phyloP scores from a whole-genome alignment of 1,140 invertebrate species.

The Harpegnathos saltator region DNA sequence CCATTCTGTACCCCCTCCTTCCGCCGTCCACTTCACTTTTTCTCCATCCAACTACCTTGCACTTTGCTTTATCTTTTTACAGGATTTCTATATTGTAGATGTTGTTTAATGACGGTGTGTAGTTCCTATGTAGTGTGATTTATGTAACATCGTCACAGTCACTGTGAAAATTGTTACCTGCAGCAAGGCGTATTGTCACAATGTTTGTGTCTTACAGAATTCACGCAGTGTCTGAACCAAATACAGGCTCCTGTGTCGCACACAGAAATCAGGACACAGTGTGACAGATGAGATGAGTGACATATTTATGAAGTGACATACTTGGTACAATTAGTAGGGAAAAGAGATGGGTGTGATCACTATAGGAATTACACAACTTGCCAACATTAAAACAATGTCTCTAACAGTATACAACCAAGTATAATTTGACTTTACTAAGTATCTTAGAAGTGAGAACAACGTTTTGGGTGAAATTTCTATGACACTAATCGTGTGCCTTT shows the following conservation, averaged over 20 bases:
- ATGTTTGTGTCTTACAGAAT: neutral
- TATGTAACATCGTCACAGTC: constrained; percentile 9
- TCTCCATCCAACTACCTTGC: neutral
- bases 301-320: neutral
- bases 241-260: neutral
- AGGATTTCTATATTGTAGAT: constrained; percentile 9
- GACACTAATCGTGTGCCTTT: constrained; percentile 20
- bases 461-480: neutral
- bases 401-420: neutral
- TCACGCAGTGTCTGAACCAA: neutral
- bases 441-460: neutral
- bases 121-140: constrained; percentile 7
- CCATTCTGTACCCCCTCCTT: neutral
- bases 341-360: neutral
- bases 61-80: constrained; percentile 31
- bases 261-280: neutral
- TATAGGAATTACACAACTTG: constrained; percentile 16
- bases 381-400: neutral
- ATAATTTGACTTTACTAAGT: neutral
- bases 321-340: neutral
- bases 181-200: neutral
- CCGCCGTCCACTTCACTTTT: neutral
- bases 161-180: neutral
- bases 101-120: neutral
- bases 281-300: neutral